Conservation (phyloP, 2,113 vertebrate species). For the Rallus limicola region DNA sequence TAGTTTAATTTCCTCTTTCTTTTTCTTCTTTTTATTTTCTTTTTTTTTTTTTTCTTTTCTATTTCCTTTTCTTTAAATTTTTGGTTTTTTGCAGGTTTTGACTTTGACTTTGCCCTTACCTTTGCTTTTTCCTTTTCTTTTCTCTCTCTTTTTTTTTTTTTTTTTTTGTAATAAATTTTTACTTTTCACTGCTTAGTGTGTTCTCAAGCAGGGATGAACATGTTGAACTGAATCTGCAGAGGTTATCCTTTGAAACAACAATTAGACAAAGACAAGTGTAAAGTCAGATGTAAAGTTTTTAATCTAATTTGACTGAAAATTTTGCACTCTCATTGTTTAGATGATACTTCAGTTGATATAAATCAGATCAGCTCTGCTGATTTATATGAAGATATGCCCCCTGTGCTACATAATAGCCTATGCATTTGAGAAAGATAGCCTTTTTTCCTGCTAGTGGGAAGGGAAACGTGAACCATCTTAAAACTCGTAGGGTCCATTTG, state of each 20-base stretch:
- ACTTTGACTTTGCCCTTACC: too few relatives aligned
- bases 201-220: not conserved
- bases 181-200: not conserved
- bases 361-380: not conserved
- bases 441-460: not conserved
- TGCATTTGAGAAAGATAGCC: not conserved
- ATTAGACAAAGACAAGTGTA: not conserved
- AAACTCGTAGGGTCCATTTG: not conserved
- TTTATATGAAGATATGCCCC: not conserved
- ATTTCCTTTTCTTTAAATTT: too few relatives aligned
- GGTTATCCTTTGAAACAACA: not conserved
- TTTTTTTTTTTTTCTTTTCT: too few relatives aligned
- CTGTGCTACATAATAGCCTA: not conserved
- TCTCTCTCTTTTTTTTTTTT: too few relatives aligned
- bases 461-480: not conserved
- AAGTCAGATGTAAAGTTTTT: not conserved
- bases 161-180: not conserved
- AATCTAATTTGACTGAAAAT: not conserved
- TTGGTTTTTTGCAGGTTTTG: too few relatives aligned
- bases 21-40: too few relatives aligned
- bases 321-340: not conserved
- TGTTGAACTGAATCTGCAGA: not conserved
- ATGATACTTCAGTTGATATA: not conserved
- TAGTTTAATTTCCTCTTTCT: not conserved
- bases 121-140: too few relatives aligned